Conservation (phyloP, 2,113 vertebrate species). For the Saguinus midas region DNA sequence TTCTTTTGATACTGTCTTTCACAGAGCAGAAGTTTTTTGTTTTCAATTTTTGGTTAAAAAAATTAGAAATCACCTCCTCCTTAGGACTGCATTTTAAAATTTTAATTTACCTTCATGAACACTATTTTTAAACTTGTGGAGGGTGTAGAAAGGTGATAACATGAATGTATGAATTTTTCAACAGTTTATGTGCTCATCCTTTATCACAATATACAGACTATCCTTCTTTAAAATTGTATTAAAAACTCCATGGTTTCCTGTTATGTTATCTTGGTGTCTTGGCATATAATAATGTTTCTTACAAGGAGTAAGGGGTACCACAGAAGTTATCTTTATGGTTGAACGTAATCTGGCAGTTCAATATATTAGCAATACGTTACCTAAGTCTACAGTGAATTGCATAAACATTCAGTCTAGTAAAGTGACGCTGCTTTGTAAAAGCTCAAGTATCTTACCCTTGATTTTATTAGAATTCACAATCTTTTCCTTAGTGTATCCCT, state of each 20-base stretch:
- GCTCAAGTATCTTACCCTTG: neutral
- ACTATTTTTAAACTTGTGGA: neutral
- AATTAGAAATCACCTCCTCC: neutral
- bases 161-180: constrained; percentile 20
- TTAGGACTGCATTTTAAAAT: neutral
- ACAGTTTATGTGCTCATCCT: neutral
- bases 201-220: constrained; percentile 49
- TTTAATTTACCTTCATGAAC: constrained; percentile 12
- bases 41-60: constrained; percentile 6
- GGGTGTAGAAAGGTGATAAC: neutral
- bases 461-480: constrained; percentile 67
- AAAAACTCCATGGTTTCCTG: constrained; percentile 26
- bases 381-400: constrained; percentile 49
- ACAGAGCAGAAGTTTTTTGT: neutral
- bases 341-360: neutral
- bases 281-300: constrained; percentile 46
- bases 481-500: constrained; percentile 21
- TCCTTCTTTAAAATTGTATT: constrained; percentile 63
- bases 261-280: constrained; percentile 44
- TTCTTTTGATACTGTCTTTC: neutral
- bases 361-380: constrained; percentile 57
- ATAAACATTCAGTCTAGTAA: constrained; percentile 63
- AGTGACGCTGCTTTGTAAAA: constrained; percentile 63
- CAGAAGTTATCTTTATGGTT: constrained; percentile 54
- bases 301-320: constrained; percentile 2